Percentiles rank a stretch among this genome's conserved stretches.
phyloP scores from a whole-genome alignment of 2,888 invertebrate species.

The Platypus cylindrus region DNA sequence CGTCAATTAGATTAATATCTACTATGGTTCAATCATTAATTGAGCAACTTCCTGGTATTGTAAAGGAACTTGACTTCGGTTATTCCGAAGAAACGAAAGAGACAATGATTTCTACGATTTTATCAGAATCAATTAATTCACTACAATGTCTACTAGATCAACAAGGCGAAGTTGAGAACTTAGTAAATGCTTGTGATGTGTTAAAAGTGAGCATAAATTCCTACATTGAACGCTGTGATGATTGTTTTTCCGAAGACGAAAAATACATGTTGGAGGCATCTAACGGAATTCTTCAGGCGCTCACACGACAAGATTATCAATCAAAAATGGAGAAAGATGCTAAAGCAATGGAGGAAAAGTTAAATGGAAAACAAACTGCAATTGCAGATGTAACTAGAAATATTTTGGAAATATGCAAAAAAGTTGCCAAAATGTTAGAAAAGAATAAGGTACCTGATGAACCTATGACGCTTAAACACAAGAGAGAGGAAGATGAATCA shows the following conservation, averaged over 20 bases:
- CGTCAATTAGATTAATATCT: conserved; percentile 21
- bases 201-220: conserved; percentile 11
- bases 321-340: conserved; percentile 7
- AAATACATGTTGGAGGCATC: conserved; percentile 10
- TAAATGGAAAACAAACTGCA: conserved; percentile 8
- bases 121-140: conserved; percentile 8
- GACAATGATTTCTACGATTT: conserved; percentile 11
- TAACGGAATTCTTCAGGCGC: conserved; percentile 7
- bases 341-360: conserved; percentile 6
- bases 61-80: conserved; percentile 23
- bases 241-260: conserved; percentile 13
- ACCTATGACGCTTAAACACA: background rate
- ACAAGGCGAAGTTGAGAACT: background rate
- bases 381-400: conserved; percentile 13
- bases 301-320: too few relatives aligned
- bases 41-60: conserved; percentile 21
- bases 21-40: conserved; percentile 21
- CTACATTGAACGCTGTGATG: conserved; percentile 9
- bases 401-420: conserved; percentile 16
- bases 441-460: background rate
- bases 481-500: background rate
- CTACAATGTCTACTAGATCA: conserved; percentile 3
- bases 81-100: conserved; percentile 19
- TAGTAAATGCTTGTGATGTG: conserved; percentile 2
- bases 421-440: conserved; percentile 12